phyloP scores from a whole-genome alignment of 2,797 vertebrate genomes.

The Danio aesculapii region DNA sequence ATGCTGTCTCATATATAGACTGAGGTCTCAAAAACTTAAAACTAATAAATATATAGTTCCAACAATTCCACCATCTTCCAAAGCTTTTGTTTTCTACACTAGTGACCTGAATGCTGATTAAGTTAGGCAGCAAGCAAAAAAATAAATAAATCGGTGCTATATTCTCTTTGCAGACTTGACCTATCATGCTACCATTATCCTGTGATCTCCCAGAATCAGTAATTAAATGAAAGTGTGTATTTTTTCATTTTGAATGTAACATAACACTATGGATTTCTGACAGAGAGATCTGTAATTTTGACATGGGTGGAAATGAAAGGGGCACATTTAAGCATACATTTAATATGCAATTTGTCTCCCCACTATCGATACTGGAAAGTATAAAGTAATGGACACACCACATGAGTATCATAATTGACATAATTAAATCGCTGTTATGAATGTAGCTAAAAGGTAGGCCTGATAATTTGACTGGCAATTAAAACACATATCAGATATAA shows the following conservation, averaged over 20 bases:
- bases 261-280: neutral
- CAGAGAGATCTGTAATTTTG: neutral
- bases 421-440: slow-evolving; percentile 6
- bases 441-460: neutral
- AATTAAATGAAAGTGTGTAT: slow-evolving; percentile 25
- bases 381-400: slow-evolving; percentile 1
- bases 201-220: slow-evolving; percentile 41
- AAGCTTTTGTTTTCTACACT: slow-evolving; percentile 42
- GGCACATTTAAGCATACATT: slow-evolving; percentile 7
- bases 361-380: slow-evolving; percentile 4
- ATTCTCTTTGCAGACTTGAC: slow-evolving; percentile 71
- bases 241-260: slow-evolving; percentile 37
- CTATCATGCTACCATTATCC: slow-evolving; percentile 65
- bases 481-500: slow-evolving; percentile 22
- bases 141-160: slow-evolving; percentile 70
- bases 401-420: neutral
- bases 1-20: slow-evolving; percentile 26
- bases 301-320: neutral
- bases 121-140: slow-evolving; percentile 73
- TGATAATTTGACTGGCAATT: neutral
- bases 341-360: neutral
- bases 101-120: slow-evolving; percentile 71
- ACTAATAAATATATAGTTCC: neutral
- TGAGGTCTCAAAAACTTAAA: slow-evolving; percentile 4
- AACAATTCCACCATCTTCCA: slow-evolving; percentile 31